Evolutionary conservation across 1,140 invertebrate genomes (phyloP).

Genomic region (Calephelis nemesis): DNA sequence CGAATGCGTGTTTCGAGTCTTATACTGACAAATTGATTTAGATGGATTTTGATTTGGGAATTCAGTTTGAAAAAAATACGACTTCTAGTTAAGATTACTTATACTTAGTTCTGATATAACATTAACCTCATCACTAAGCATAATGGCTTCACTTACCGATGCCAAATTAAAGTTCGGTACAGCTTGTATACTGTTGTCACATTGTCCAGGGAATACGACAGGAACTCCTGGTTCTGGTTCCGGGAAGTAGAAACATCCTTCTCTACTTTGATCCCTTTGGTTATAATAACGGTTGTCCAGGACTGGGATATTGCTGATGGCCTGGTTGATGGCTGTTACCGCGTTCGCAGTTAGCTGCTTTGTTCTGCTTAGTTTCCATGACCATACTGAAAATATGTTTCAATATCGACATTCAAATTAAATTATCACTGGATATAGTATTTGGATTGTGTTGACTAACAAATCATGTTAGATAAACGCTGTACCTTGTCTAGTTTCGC

Average conservation of each 20-base stretch:
- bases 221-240: slow-evolving; percentile 40
- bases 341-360: slow-evolving; percentile 35
- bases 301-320: slow-evolving; percentile 37
- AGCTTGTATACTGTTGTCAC: slow-evolving; percentile 44
- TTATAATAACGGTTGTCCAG: slow-evolving; percentile 44
- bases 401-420: neutral
- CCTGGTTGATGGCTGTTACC: slow-evolving; percentile 34
- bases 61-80: too few species aligned
- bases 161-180: slow-evolving; percentile 48
- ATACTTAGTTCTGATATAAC: too few species aligned
- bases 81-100: too few species aligned
- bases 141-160: neutral
- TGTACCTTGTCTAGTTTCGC: slow-evolving; percentile 47
- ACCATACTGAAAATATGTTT: slow-evolving; percentile 41
- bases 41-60: too few species aligned
- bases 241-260: slow-evolving; percentile 58
- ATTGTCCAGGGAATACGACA: slow-evolving; percentile 55
- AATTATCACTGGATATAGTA: neutral
- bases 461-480: neutral
- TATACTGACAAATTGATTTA: too few species aligned
- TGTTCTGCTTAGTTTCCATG: slow-evolving; percentile 52
- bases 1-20: too few species aligned
- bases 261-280: slow-evolving; percentile 38
- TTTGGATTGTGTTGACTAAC: neutral
- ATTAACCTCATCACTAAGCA: too few species aligned